Evolutionary conservation across 1,140 invertebrate genomes (phyloP).

Genomic region (Drosophila athabasca): DNA sequence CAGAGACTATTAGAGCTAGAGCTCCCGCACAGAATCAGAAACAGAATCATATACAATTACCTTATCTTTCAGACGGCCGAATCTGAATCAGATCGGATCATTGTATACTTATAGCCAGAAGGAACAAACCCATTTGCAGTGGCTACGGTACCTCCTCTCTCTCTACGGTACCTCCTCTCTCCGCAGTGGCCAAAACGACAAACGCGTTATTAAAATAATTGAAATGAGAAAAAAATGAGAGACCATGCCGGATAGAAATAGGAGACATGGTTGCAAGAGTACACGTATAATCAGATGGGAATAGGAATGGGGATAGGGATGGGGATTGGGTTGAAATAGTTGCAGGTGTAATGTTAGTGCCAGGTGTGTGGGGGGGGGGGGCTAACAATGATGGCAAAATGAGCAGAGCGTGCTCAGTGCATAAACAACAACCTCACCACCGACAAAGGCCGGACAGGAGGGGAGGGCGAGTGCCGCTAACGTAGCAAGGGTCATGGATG

Average conservation of each 20-base stretch:
- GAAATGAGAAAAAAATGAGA: conserved; percentile 12
- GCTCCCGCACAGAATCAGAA: too few species aligned
- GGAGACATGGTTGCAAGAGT: background rate
- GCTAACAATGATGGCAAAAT: conserved; percentile 63
- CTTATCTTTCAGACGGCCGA: too few species aligned
- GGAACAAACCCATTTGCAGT: too few species aligned
- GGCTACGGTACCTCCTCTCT: too few species aligned
- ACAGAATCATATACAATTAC: too few species aligned
- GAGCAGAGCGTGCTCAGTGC: conserved; percentile 50
- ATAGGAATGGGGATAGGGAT: conserved; percentile 12
- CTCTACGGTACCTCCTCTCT: too few species aligned
- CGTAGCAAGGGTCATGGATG: conserved; percentile 49
- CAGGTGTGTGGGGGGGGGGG: background rate
- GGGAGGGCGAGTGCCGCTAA: too few species aligned
- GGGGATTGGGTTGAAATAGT: conserved; percentile 16
- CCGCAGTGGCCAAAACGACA: background rate
- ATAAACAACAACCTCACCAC: conserved; percentile 17
- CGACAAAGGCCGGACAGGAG: background rate
- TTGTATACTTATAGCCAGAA: too few species aligned
- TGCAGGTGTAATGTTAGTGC: background rate
- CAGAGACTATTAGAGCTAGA: too few species aligned
- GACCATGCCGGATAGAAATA: background rate
- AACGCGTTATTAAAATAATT: conserved; percentile 18
- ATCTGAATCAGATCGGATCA: too few species aligned
- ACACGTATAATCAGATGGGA: conserved; percentile 44